Conservation (phyloP, 2,797 vertebrate genomes). For the Synanceia verrucosa region DNA sequence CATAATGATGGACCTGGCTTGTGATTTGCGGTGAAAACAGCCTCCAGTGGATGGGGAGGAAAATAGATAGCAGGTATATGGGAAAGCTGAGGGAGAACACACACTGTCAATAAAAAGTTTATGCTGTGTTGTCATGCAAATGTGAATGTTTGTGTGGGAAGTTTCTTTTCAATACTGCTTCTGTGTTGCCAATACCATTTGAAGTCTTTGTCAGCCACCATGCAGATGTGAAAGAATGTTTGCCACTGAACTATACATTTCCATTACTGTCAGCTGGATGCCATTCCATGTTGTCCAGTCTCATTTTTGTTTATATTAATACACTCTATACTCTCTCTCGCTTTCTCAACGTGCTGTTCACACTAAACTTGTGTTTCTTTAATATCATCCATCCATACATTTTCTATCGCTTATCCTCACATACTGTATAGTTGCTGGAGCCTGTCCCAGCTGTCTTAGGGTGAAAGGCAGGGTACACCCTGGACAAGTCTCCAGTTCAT, state of each 20-base stretch:
- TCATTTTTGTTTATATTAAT: too few species aligned
- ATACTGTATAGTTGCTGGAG: too few species aligned
- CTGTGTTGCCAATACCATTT: not conserved
- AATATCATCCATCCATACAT: too few species aligned
- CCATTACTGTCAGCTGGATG: not conserved
- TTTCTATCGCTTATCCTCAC: too few species aligned
- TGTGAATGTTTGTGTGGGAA: conserved; percentile 2
- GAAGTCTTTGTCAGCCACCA: conserved; percentile 1
- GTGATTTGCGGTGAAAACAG: conserved; percentile 54
- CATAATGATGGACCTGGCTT: conserved; percentile 45
- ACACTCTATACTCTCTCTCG: too few species aligned
- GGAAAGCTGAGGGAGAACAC: conserved; percentile 40
- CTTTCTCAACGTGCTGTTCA: too few species aligned
- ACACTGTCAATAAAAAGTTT: conserved; percentile 38
- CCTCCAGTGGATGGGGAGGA: conserved; percentile 24
- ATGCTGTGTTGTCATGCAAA: conserved; percentile 34
- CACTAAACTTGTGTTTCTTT: too few species aligned
- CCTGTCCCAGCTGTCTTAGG: too few species aligned
- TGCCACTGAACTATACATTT: conserved; percentile 3
- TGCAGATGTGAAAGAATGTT: not conserved
- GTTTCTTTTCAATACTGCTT: conserved; percentile 15
- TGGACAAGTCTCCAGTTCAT: too few species aligned
- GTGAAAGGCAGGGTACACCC: too few species aligned
- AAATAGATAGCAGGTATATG: conserved; percentile 38
- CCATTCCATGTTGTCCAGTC: too few species aligned